These are phyloP conservation scores for Furcula furcula DNA, from an alignment of 2,888 invertebrate species.

Conservation along the genomic window DNA sequence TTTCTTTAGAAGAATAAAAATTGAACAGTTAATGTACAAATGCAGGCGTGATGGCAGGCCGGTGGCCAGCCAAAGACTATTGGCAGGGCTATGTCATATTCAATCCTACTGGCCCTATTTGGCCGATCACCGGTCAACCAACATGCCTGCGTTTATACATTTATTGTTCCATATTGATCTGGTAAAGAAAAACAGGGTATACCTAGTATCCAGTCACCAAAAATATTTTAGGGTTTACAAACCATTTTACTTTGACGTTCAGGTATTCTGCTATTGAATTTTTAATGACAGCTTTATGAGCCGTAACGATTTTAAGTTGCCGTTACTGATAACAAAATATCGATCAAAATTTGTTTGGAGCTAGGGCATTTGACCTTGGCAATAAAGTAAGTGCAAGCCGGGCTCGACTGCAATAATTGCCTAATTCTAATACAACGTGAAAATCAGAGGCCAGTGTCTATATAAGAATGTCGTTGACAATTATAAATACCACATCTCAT, in stretches of 20 bases:
- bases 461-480: conserved; percentile 60
- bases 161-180: too few species aligned
- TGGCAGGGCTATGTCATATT: too few species aligned
- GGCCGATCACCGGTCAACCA: too few species aligned
- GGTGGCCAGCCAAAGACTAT: too few species aligned
- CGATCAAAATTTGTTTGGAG: conserved; percentile 17
- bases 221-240: too few species aligned
- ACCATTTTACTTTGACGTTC: neutral
- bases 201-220: too few species aligned
- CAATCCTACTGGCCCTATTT: too few species aligned
- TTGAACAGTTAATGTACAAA: too few species aligned
- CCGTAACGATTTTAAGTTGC: conserved; percentile 5
- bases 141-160: too few species aligned
- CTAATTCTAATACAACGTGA: conserved; percentile 51
- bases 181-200: too few species aligned
- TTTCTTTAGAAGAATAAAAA: too few species aligned
- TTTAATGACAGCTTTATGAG: conserved; percentile 2
- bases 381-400: conserved; percentile 47
- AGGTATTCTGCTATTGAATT: neutral
- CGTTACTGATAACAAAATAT: conserved; percentile 9
- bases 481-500: conserved; percentile 51
- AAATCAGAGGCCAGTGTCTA: conserved; percentile 64
- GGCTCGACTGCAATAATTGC: conserved; percentile 57
- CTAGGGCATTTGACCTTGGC: conserved; percentile 55
- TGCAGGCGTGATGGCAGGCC: too few species aligned